These are phyloP conservation scores for Aphelocoma californica DNA, from an alignment of 2,797 vertebrate genomes.

Conservation along the genomic window DNA sequence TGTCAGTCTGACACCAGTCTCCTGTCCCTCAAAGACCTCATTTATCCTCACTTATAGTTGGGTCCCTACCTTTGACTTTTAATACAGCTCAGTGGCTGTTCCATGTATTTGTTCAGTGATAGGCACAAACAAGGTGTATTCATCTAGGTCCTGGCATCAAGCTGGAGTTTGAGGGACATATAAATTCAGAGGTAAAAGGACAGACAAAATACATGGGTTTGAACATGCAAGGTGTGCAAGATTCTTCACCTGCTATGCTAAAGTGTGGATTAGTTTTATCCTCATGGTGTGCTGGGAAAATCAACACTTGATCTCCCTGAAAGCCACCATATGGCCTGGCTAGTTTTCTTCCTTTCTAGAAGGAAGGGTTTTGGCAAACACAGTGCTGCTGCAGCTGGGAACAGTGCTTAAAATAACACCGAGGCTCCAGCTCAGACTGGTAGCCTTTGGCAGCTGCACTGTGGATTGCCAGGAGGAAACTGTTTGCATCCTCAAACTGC, in stretches of 20 bases:
- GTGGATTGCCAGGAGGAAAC: constrained; percentile 18
- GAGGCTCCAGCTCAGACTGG: not conserved
- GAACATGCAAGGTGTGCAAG: not conserved
- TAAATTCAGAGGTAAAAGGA: not conserved
- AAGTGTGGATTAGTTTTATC: not conserved
- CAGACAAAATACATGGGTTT: not conserved
- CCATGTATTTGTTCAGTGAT: not conserved
- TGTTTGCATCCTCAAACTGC: not conserved
- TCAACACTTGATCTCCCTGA: not conserved
- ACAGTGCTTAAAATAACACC: constrained; percentile 39
- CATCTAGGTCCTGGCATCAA: not conserved
- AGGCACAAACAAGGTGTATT: not conserved
- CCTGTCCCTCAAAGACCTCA: not conserved
- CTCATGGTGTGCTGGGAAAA: not conserved
- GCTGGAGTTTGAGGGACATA: not conserved
- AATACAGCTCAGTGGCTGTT: not conserved
- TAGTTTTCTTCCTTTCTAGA: constrained; percentile 2
- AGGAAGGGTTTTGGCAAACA: not conserved
- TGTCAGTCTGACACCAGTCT: not conserved
- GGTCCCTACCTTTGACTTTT: not conserved
- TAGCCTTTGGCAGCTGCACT: constrained; percentile 42
- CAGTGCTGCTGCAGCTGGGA: constrained; percentile 30
- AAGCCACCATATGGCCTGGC: not conserved
- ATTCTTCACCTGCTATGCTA: not conserved
- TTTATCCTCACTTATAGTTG: not conserved